phyloP scores from a whole-genome alignment of 2,888 invertebrate species.

The Agrochola lota region DNA sequence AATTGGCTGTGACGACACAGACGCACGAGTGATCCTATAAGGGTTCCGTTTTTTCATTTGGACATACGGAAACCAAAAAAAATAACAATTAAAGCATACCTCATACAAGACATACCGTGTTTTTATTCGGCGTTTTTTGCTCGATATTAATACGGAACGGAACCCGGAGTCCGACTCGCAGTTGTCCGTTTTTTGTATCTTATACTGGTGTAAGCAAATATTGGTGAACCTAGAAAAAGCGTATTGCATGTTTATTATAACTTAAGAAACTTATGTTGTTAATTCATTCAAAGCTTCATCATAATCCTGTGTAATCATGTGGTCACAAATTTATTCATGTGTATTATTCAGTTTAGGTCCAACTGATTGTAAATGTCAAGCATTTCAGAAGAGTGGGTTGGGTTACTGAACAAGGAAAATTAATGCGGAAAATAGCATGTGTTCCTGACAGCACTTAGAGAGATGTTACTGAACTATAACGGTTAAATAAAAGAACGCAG shows the following conservation, averaged over 20 bases:
- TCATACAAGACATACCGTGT: too few species aligned
- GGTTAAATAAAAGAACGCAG: not conserved
- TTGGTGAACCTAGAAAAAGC: not conserved
- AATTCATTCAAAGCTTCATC: conserved; percentile 5
- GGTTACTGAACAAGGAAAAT: conserved; percentile 25
- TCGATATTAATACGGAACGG: too few species aligned
- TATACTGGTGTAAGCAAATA: not conserved
- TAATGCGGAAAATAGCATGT: conserved; percentile 11
- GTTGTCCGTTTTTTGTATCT: not conserved
- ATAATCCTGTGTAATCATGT: conserved; percentile 6
- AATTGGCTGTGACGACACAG: too few species aligned
- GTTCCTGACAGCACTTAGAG: not conserved
- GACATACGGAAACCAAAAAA: too few species aligned
- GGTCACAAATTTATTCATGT: conserved; percentile 19
- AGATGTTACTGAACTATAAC: conserved; percentile 8
- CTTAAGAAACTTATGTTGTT: not conserved
- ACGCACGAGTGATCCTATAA: too few species aligned
- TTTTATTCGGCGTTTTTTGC: too few species aligned
- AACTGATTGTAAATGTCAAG: conserved; percentile 37
- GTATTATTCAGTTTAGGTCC: conserved; percentile 22
- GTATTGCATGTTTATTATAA: not conserved
- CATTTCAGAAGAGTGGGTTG: conserved; percentile 32
- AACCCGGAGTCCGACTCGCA: too few species aligned
- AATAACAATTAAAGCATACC: too few species aligned
- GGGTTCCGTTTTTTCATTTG: too few species aligned